These are phyloP conservation scores for Nemoura dubitans DNA, from an alignment of 2,888 invertebrate species.

Conservation along the genomic window DNA sequence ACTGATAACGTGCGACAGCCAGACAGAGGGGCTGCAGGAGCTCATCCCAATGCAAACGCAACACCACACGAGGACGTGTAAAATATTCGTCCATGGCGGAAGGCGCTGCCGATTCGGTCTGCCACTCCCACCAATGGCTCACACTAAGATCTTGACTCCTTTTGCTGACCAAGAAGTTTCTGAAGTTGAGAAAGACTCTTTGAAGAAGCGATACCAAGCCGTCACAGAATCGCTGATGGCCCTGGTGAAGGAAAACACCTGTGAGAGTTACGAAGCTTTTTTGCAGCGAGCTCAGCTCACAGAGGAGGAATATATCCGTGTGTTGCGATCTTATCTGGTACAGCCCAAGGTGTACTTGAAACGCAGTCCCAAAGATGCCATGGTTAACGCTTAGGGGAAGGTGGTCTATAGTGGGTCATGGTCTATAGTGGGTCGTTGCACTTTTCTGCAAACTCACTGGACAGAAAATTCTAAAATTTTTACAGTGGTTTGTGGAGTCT, in stretches of 20 bases:
- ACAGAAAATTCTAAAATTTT: too few species aligned
- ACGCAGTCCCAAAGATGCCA: slow-evolving; percentile 44
- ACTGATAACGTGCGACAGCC: slow-evolving; percentile 51
- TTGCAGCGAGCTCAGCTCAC: slow-evolving; percentile 33
- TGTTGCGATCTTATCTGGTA: slow-evolving; percentile 49
- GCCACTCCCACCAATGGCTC: slow-evolving; percentile 51
- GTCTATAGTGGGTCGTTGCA: too few species aligned
- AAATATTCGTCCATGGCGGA: slow-evolving; percentile 47
- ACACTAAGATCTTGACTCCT: slow-evolving; percentile 45
- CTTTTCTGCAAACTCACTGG: too few species aligned
- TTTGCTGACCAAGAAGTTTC: slow-evolving; percentile 10
- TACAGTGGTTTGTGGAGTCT: too few species aligned
- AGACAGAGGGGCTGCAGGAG: slow-evolving; percentile 47
- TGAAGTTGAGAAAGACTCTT: not conserved
- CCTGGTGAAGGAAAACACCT: too few species aligned
- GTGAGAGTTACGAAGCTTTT: not conserved
- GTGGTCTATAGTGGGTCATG: too few species aligned
- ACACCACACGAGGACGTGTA: slow-evolving; percentile 52
- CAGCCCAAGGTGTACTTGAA: slow-evolving; percentile 49
- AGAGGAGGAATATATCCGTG: slow-evolving; percentile 47
- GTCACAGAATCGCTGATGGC: too few species aligned
- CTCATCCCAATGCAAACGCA: slow-evolving; percentile 50
- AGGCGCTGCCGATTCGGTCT: slow-evolving; percentile 51
- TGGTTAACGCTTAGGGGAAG: slow-evolving; percentile 52
- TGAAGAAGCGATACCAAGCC: too few species aligned